These are phyloP conservation scores for Colius striatus DNA, from an alignment of 2,113 vertebrate genomes.

Conservation along the genomic window DNA sequence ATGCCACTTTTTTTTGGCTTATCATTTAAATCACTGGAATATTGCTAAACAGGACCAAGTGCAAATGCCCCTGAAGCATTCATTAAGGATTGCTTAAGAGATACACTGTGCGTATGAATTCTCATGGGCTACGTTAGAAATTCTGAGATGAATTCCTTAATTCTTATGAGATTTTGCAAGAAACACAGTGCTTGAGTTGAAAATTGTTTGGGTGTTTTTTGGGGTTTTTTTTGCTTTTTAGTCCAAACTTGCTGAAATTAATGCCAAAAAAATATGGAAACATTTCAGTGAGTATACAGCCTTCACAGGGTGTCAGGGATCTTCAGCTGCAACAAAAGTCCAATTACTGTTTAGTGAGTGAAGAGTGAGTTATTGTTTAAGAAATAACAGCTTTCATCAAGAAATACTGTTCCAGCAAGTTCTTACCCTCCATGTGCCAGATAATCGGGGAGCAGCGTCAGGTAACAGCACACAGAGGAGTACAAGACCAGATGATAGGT, in stretches of 20 bases:
- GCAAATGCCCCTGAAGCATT: not conserved
- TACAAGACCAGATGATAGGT: not conserved
- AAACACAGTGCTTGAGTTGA: not conserved
- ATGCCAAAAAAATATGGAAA: not conserved
- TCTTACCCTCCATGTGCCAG: not conserved
- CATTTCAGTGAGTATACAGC: not conserved
- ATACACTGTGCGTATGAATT: slow-evolving; percentile 19
- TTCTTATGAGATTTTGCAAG: not conserved
- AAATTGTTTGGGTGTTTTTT: not conserved
- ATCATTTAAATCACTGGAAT: slow-evolving; percentile 38
- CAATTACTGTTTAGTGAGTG: not conserved
- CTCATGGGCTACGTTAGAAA: slow-evolving; percentile 28
- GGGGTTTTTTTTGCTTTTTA: not conserved
- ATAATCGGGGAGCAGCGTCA: not conserved
- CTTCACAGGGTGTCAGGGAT: not conserved
- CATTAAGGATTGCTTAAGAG: slow-evolving; percentile 36
- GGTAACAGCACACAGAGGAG: not conserved
- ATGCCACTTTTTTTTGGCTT: not conserved
- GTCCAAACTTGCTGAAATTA: not conserved
- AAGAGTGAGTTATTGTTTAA: not conserved
- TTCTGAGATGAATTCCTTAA: slow-evolving; percentile 30
- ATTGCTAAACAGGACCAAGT: not conserved
- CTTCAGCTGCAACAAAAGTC: not conserved
- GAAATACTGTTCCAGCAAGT: not conserved
- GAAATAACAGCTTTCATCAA: not conserved